Evolutionary conservation across 2,113 vertebrate genomes (phyloP), one percentile per base, ranked within the genome.

Genomic region (Corynorhinus townsendii): DNA sequence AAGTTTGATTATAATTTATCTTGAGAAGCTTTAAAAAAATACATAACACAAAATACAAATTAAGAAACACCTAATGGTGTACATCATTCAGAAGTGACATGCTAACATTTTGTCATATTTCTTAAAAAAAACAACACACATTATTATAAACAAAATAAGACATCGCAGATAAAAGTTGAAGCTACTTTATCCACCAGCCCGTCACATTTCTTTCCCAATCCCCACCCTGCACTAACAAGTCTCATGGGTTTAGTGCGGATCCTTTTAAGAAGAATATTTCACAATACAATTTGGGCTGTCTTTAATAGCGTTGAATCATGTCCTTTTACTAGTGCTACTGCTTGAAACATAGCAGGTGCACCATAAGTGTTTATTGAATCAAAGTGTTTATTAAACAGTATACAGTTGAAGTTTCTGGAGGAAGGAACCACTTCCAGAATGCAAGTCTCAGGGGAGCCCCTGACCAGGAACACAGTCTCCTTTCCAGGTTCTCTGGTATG

Each of bases 21-120:
- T 84, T 71, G 85, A 95, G 49, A 90, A 81, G 20, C 30, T 85
- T 96, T 91, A 72, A 52, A 82, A 82, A 93, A 45, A 71, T 79
- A 87, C 24, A 11, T 15, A 94, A 43, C 45, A 90, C 35, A 43
- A 87, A 33, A 40, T 86, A 79, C 30, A 56, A 22, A 26, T 33
- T 45, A 88, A 19, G 7, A 83, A 81, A 38, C 17, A 80, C 20
- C 15, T 35, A 5, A 56, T 11, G 38, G 26, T 56, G 1, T 59
- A 56, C 22, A 56, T 38, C 75, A 62, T 79, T 33, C 49, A 83
- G 64, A 77, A 68, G 43, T 89, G 59, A 88, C 24, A 68, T 52
- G 30, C 47, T 86, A 89, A 83, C 35, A 49, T 86, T 95, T 86
- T 79, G 28, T 91, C 19, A 1, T 45, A 56, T 69, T 91, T 93